Evolutionary conservation across 2,888 invertebrate species (phyloP), one percentile per base, ranked within the genome.

Genomic region (Xestia sexstrigata): DNA sequence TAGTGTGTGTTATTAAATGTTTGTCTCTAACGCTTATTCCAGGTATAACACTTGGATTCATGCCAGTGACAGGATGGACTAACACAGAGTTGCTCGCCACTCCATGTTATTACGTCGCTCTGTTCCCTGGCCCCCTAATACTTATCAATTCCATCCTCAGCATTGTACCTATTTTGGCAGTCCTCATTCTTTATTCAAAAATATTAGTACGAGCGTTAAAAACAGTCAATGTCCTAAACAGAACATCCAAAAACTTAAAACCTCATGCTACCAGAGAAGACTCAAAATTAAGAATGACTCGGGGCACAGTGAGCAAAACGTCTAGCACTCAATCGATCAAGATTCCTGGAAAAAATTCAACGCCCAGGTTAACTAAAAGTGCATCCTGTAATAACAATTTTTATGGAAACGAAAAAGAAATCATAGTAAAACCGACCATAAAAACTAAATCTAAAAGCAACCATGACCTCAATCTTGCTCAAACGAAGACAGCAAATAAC

Each of bases 11-110:
- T 72, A 83, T 78, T 79, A 84, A 62, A 80, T 85, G 81, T 85
- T 81, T 82, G 85, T 86, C 77, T 89, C 71, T 87, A 87, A 86
- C 82, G 39, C 63, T 85, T 80, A 77, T 93, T 93, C 55, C 94
- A 97, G 97, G 97, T 89, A 89, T 97, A 23, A 91, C 95, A 39
- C 94, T 97, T 55, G 97, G 97, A 79, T 97, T 97, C 89, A 91
- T 97, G 86, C 97, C 97, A 42, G 93, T 95, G 5, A 97, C 97
- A 15, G 97, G 97, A 79, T 97, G 97, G 97, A 93, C 95, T 42
- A 95, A 95, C 83, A 89, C 88, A 70, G 95, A 96, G 82, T 89
- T 93, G 23, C 84, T 85, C 45, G 74, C 82, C 65, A 89, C 91
- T 55, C 90, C 92, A 71, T 97, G 97, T 90, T 97, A 97, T 95